phyloP scores from a whole-genome alignment of 2,797 vertebrate species.

The Triplophysa yarkandensis region DNA sequence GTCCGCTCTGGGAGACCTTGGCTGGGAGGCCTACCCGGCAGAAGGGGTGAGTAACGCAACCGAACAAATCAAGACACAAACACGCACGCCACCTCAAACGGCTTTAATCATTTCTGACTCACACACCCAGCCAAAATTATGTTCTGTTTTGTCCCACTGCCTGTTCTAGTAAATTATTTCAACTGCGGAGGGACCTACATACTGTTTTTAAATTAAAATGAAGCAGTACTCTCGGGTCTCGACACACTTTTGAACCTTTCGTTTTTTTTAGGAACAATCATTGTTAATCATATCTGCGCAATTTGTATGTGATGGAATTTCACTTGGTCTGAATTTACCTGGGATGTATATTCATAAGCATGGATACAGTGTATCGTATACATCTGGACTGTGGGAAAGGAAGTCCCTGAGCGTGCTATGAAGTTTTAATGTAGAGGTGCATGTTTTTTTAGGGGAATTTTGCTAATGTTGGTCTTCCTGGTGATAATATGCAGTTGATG shows the following conservation, averaged over 20 bases:
- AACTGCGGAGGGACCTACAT: slow-evolving; percentile 1
- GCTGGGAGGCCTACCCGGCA: slow-evolving; percentile 83
- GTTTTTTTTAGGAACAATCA: slow-evolving; percentile 12
- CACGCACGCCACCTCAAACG: neutral
- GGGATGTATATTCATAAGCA: slow-evolving; percentile 48
- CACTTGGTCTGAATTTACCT: slow-evolving; percentile 24
- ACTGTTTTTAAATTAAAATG: slow-evolving; percentile 11
- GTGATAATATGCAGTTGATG: neutral
- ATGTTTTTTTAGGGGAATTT: neutral
- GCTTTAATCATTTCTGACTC: slow-evolving; percentile 22
- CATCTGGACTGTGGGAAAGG: neutral
- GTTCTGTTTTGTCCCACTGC: neutral
- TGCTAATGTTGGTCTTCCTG: neutral
- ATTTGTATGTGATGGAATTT: slow-evolving; percentile 27
- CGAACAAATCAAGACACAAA: slow-evolving; percentile 19
- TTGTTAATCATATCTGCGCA: neutral
- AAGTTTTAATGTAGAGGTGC: neutral
- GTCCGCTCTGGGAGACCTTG: slow-evolving; percentile 82
- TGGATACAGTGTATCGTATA: neutral
- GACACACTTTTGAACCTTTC: slow-evolving; percentile 21
- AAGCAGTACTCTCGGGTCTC: slow-evolving; percentile 6
- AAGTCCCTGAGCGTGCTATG: neutral
- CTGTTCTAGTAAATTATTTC: slow-evolving; percentile 19
- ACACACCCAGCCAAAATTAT: slow-evolving; percentile 18
- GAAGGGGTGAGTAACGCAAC: slow-evolving; percentile 80